Evolutionary conservation across 2,888 invertebrate species (phyloP), one percentile per base, ranked within the genome.

Genomic region (Bugulina stolonifera): DNA sequence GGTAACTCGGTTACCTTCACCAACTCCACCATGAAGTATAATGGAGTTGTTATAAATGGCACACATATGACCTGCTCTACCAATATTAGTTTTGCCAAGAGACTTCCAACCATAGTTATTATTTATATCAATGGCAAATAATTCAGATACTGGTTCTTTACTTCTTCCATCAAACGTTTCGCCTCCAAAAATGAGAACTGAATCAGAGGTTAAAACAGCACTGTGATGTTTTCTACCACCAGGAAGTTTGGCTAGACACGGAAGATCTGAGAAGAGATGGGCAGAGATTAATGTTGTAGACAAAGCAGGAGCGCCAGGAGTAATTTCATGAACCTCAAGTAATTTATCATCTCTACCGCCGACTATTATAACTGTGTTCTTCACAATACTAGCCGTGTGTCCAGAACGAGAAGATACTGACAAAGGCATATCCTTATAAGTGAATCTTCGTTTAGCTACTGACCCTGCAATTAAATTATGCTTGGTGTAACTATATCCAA

Each of bases 81-180:
- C 76, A 2, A 82, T 75, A 18, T 35, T 57, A 32, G 77, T 76
- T 29, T 73, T 75, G 1, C 80, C 80, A 1, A 80, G 73, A 69
- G 77, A 77, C 72, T 76, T 80, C 76, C 80, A 81, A 34, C 74
- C 69, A 0, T 77, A 69, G 10, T 75, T 74, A 3, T 79, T 77
- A 55, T 76, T 78, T 0, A 77, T 72, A 3, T 74, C 74, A 35
- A 82, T 73, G 0, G 81, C 71, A 69, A 76, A 80, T 78, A 82
- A 79, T 69, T 83, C 83, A 3, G 81, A 80, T 0, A 81, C 81
- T 23, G 84, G 83, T 71, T 81, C 81, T 32, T 80, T 74, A 35
- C 74, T 77, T 69, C 77, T 73, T 0, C 83, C 83, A 73, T 83
- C 83, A 77, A 84, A 84, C 0, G 83, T 82, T 74, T 83, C 83